Evolutionary conservation across 2,888 invertebrate species (phyloP), one percentile per base, ranked within the genome.

Genomic region (Pyrocoelia pectoralis): DNA sequence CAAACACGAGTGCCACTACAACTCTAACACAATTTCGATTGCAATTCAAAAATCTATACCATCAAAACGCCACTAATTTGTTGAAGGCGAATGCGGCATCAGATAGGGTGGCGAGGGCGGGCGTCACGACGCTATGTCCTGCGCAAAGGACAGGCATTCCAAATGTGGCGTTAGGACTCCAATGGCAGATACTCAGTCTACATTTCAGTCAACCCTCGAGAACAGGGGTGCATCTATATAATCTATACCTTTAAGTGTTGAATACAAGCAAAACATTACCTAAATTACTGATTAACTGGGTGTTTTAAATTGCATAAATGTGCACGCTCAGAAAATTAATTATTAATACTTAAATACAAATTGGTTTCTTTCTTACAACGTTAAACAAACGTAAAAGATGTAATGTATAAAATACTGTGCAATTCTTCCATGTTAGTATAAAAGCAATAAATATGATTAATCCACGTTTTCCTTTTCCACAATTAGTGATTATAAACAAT

Each of bases 31-130:
- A 66, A 70, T 76, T 75, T 73, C 71, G 76, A 77, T 76, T 78
- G 78, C 79, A 79, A 79, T 80, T 80, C 79, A 79, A 80, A 80
- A 80, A 80, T 80, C 80, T 76, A 80, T 80, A 80, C 79, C 80
- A 78, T 80, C 80, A 80, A 80, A 80, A 80, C 75, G 79, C 79
- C 77, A 80, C 80, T 80, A 81, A 81, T 81, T 81, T 79, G 79
- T 78, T 74, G 72, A 77, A 77, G 75, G 78, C 80, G 79, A 80
- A 79, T 80, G 79, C 80, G 80, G 78, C 78, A 74, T 72, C 76
- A 73, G 74, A 73, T 76, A 74, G 76, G 73, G 77, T 75, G 73
- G 78, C 76, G 70, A 70, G 73, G 73, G 71, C 71, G 70, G 72
- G 74, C 79, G 79, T 76, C 77, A 73, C 73, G 77, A 75, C 77